These are phyloP conservation scores for Pogonognathellus flavescens DNA, from an alignment of 1,140 invertebrate species.

Conservation along the genomic window DNA sequence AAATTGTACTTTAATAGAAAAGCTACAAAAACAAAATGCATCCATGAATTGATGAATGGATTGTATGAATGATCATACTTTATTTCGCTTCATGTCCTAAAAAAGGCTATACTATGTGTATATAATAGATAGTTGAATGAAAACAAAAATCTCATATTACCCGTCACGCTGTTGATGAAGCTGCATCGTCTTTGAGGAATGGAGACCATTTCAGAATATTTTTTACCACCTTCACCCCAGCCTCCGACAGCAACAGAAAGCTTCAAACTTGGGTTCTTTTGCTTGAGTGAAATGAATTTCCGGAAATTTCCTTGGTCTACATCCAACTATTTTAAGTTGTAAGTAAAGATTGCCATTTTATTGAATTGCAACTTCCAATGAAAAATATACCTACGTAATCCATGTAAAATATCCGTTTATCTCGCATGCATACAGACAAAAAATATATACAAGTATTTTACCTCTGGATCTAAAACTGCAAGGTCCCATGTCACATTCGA, in stretches of 20 bases:
- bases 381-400: no score
- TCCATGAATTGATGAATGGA: no score
- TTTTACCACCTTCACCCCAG: constrained; percentile 63
- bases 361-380: no score
- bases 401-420: no score
- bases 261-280: constrained; percentile 81
- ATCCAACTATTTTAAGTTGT: constrained; percentile 78
- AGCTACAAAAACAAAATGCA: constrained; percentile 40
- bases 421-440: no score
- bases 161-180: constrained; percentile 69
- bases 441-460: no score
- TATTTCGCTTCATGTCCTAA: no score
- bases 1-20: constrained; percentile 67
- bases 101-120: no score
- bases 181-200: constrained; percentile 64
- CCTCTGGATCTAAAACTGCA: constrained; percentile 68
- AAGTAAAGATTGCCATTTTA: no score
- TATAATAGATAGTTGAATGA: no score
- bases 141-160: constrained; percentile 54
- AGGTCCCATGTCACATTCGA: constrained; percentile 70
- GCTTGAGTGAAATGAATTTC: constrained; percentile 83
- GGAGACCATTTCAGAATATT: constrained; percentile 70
- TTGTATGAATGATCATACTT: no score
- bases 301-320: constrained; percentile 82
- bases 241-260: constrained; percentile 79